Base-by-base conservation (phyloP, 2,888 invertebrate genomes). In the Trachelus iudaicus region DNA sequence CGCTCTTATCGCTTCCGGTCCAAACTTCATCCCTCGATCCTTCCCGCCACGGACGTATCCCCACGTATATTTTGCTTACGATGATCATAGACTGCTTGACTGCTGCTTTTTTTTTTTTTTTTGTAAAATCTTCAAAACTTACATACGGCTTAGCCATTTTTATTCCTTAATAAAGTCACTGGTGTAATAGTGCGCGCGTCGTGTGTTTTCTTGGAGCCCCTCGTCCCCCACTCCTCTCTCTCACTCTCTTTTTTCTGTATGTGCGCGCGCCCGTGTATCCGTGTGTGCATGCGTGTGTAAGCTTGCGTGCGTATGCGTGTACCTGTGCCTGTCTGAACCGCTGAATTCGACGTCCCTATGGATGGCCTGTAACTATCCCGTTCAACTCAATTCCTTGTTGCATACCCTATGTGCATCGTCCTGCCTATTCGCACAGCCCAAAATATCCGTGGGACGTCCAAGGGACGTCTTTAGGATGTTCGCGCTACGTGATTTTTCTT, bases 51-150 rank as follows among this genome's bases (percentile, higher is more conserved):
- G 23, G 56, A 56, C 56, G 23, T 23, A 1, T 56, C 56, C 56
- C 56, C 56, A 56, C 23, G 56, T 56, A 56, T 56, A 56, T 56
- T 23, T 56, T 2, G 56, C 15, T 56, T 56, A 56, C 23, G 56
- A 56, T 23, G 56, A 6, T 56, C 56, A 9, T 56, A 23, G 23
- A 9, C 56, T 23, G 15, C 13, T 37, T 4, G 37, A 37, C 15
- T 13, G n/a, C 15, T 56, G 23, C 56, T 82, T 81, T 35, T 35
- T 35, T 35, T 82, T 81, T 35, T 35, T 35, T 35, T 35, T 86
- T 87, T 86, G 86, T 88, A 89, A 88, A 89, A 87, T 88, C 85
- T 84, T 89, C 87, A 85, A 90, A 89, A 90, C 85, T 88, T 87
- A 85, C 85, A 56, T 56, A 56, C 56, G 56, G 56, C 56, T 56